Conservation (phyloP, 2,888 invertebrate genomes). For the Agonopterix alstromeriana region DNA sequence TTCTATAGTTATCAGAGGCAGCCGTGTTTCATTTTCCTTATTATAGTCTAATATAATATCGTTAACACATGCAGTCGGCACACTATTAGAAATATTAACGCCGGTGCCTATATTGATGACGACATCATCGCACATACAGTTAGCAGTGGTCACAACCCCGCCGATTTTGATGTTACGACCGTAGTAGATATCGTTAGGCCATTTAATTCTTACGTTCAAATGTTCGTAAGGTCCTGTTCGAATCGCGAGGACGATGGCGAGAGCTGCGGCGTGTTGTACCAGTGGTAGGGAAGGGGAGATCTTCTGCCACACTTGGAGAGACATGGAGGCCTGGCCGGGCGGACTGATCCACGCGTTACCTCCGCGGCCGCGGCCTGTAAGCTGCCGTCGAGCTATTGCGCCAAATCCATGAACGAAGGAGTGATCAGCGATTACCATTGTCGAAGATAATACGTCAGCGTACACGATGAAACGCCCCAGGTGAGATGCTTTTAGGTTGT, state of each 20-base stretch:
- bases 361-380: conserved; percentile 3
- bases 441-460: conserved; percentile 4
- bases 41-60: conserved; percentile 6
- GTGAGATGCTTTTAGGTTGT: background rate
- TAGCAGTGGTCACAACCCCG: conserved; percentile 4
- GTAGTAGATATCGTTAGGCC: conserved; percentile 10
- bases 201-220: conserved; percentile 8
- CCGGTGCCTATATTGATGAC: conserved; percentile 6
- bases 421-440: conserved; percentile 3
- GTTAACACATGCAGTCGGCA: conserved; percentile 8
- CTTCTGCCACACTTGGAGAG: conserved; percentile 7
- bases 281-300: conserved; percentile 4
- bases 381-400: conserved; percentile 3
- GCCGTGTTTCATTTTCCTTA: background rate
- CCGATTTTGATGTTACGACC: conserved; percentile 6
- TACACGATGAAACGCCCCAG: conserved; percentile 5
- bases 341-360: conserved; percentile 8
- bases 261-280: conserved; percentile 5
- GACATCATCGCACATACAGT: conserved; percentile 4
- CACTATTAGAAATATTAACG: conserved; percentile 7
- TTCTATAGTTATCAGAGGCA: conserved; percentile 5
- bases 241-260: conserved; percentile 5
- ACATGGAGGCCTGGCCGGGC: conserved; percentile 7
- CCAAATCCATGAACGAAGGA: conserved; percentile 3
- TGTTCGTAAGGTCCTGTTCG: conserved; percentile 1